phyloP scores from a whole-genome alignment of 1,140 invertebrate species.

The Platyscapa corneri region DNA sequence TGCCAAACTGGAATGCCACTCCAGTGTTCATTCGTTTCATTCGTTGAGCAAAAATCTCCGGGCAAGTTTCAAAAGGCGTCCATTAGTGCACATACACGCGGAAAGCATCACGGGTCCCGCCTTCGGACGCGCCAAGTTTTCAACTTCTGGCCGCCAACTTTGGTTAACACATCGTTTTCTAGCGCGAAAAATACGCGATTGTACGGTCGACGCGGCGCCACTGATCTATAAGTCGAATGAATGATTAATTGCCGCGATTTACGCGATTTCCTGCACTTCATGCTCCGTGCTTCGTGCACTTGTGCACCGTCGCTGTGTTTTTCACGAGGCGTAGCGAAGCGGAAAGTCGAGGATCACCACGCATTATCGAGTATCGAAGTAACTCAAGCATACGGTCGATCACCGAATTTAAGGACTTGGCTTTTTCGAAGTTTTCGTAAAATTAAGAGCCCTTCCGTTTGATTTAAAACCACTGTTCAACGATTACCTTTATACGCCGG shows the following conservation, averaged over 20 bases:
- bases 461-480: neutral
- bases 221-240: neutral
- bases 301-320: neutral
- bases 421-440: neutral
- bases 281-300: neutral
- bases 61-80: neutral
- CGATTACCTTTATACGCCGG: neutral
- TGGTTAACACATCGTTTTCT: neutral
- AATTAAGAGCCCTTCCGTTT: neutral
- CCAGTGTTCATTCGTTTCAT: neutral
- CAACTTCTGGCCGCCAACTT: neutral
- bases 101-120: neutral
- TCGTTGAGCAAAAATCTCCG: constrained; percentile 1
- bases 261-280: neutral
- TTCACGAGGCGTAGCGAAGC: neutral
- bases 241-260: neutral
- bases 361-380: neutral
- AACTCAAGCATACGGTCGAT: neutral
- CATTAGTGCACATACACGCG: neutral
- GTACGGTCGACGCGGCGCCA: neutral
- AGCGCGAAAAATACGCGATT: neutral
- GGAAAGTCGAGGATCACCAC: neutral
- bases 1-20: neutral
- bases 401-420: neutral
- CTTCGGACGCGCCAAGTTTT: neutral